phyloP scores from a whole-genome alignment of 2,797 vertebrate genomes.

The Danio jaintianensis region DNA sequence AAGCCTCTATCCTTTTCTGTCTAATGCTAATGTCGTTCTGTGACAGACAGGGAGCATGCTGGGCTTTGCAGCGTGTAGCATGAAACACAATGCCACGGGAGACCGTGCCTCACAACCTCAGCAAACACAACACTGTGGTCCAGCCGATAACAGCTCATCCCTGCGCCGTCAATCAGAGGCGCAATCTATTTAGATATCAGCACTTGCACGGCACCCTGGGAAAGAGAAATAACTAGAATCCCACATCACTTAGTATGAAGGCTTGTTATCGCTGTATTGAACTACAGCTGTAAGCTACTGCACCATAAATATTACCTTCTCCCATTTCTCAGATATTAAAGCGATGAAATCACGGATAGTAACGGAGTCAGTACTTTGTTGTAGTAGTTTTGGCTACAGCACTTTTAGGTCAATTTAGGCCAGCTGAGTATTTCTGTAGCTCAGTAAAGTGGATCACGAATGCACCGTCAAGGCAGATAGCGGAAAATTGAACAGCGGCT shows the following conservation, averaged over 20 bases:
- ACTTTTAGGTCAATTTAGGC: slow-evolving; percentile 29
- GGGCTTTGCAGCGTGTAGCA: slow-evolving; percentile 22
- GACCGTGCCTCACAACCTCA: slow-evolving; percentile 36
- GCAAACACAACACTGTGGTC: slow-evolving; percentile 49
- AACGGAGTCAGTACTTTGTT: not conserved
- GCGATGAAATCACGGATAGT: slow-evolving; percentile 10
- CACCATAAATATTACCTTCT: slow-evolving; percentile 40
- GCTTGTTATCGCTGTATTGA: slow-evolving; percentile 29
- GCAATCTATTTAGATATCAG: slow-evolving; percentile 50
- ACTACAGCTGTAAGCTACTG: slow-evolving; percentile 25
- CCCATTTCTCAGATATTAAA: not conserved
- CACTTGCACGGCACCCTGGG: slow-evolving; percentile 26
- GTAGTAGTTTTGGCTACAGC: not conserved
- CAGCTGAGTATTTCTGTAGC: not conserved
- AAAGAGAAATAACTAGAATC: slow-evolving; percentile 14
- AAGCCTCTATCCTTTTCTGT: slow-evolving; percentile 25
- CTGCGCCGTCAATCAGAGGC: slow-evolving; percentile 47
- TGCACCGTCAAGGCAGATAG: slow-evolving; percentile 8
- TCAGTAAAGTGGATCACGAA: slow-evolving; percentile 30
- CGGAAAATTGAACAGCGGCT: slow-evolving; percentile 29
- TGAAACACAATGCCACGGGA: slow-evolving; percentile 44
- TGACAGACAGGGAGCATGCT: slow-evolving; percentile 21
- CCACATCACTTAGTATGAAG: not conserved
- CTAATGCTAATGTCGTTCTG: slow-evolving; percentile 31
- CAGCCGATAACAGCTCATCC: slow-evolving; percentile 49